phyloP scores from a whole-genome alignment of 1,140 invertebrate genomes.

The Nomia melanderi region DNA sequence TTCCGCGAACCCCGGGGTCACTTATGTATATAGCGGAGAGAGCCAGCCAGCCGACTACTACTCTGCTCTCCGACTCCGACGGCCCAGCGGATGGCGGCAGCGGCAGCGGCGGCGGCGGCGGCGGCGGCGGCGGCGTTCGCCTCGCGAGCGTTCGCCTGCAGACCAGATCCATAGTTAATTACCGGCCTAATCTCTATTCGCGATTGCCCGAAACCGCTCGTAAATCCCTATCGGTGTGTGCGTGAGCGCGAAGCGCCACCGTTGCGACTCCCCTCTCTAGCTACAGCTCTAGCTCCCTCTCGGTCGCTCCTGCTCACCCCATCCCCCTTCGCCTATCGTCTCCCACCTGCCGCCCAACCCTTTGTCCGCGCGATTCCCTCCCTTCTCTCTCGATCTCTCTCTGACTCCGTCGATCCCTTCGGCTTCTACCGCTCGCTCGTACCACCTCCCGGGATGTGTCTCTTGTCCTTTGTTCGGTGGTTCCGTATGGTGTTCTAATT shows the following conservation, averaged over 20 bases:
- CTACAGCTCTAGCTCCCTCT: constrained; percentile 34
- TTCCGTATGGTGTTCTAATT: too few relatives aligned
- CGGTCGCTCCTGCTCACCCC: not conserved
- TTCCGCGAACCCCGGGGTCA: constrained; percentile 75
- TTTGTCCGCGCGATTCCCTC: not conserved
- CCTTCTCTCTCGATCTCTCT: not conserved
- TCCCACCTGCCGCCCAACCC: not conserved
- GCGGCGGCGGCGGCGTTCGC: too few relatives aligned
- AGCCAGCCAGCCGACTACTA: too few relatives aligned
- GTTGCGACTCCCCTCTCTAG: constrained; percentile 18
- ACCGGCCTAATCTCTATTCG: constrained; percentile 81
- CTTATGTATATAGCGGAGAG: constrained; percentile 73
- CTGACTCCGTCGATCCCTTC: not conserved
- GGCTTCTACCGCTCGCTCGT: not conserved
- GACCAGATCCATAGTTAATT: constrained; percentile 81
- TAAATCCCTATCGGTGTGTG: constrained; percentile 80
- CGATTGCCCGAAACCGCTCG: constrained; percentile 81
- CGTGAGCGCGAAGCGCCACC: constrained; percentile 65
- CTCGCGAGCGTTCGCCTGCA: constrained; percentile 75
- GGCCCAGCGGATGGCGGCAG: too few relatives aligned
- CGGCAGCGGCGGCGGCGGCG: too few relatives aligned
- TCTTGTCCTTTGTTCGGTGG: not conserved
- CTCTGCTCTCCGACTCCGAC: constrained; percentile 52
- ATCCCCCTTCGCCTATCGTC: not conserved
- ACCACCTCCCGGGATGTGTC: constrained; percentile 15